Evolutionary conservation across 2,113 vertebrate genomes (phyloP), one percentile per base, ranked within the genome.

Genomic region (Echinops telfairi): DNA sequence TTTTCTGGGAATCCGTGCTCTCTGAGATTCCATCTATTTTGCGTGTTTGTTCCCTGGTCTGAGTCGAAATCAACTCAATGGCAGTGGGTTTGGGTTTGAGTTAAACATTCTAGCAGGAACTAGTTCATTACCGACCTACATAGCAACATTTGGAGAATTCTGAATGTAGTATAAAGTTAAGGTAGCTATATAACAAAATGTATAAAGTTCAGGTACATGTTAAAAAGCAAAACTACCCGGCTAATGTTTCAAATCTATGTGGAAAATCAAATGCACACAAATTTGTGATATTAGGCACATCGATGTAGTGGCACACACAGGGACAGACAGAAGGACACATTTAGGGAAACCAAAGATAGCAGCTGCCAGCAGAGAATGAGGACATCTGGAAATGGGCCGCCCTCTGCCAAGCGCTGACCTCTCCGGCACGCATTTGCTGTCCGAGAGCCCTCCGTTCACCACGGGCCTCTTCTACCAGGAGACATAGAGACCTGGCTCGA

Each of bases 261-360:
- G 38, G 64, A 78, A 81, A 94, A 60, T 79, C 78, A 81, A 31
- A 33, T 20, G 58, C 6, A 75, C 16, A 58, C 25, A 43, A 53
- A 22, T 80, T 94, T 90, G 17, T 53, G 57, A 84, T 87, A 57
- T 90, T 38, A n/a, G 77, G 29, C 64, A 80, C 6, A 62, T 80
- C 57, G 40, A 19, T 58, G 58, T 68, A 70, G 66, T 62, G 36
- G 62, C 57, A 58, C 29, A 70, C 64, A 58, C 29, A 83, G 33
- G 20, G 58, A 60, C 27, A 53, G 31, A 15, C 15, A 83, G 47
- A 58, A 89, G 10, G 71, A 83, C 47, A 68, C 6, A 33, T 88
- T 92, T 87, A 84, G 31, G 83, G 57, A 88, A 90, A 58, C 58
- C 57, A 86, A 78, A 19, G 68, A 33, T 3, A 33, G 36, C 53